Conservation (phyloP, 2,113 vertebrate genomes). For the Clarias batrachus region DNA sequence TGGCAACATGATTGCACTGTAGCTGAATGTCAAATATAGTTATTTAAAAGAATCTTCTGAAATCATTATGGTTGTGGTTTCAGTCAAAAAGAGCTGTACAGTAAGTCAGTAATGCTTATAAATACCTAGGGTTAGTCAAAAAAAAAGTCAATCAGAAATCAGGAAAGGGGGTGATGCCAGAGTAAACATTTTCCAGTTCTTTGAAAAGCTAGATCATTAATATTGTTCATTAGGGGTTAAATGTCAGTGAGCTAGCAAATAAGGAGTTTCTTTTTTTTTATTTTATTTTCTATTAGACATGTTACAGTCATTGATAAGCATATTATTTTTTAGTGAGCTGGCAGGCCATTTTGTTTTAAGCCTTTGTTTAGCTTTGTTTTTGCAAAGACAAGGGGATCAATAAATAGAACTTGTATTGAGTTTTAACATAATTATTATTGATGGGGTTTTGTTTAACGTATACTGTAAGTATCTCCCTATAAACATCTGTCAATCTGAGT, state of each 20-base stretch:
- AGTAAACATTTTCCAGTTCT: not conserved
- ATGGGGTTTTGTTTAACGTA: constrained; percentile 7
- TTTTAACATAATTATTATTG: not conserved
- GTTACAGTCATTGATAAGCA: not conserved
- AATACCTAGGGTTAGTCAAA: no score
- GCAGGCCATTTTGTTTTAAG: not conserved
- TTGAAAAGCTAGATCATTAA: constrained; percentile 4
- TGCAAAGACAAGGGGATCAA: not conserved
- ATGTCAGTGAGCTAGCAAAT: not conserved
- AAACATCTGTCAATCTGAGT: constrained; percentile 43
- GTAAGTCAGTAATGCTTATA: not conserved
- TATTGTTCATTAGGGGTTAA: constrained; percentile 24
- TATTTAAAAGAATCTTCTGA: not conserved
- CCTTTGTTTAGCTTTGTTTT: constrained; percentile 34
- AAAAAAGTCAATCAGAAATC: not conserved
- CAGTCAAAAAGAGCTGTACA: not conserved
- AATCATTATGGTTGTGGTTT: constrained; percentile 2
- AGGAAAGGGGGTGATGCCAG: not conserved
- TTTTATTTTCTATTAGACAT: constrained; percentile 24
- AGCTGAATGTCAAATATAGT: not conserved
- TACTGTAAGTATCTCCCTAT: not conserved
- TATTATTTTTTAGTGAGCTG: not conserved
- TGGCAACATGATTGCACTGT: not conserved
- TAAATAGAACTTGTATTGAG: constrained; percentile 4
- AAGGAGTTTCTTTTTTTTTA: not conserved